Base-by-base conservation (phyloP, 2,888 invertebrate genomes). In the Automeris io region DNA sequence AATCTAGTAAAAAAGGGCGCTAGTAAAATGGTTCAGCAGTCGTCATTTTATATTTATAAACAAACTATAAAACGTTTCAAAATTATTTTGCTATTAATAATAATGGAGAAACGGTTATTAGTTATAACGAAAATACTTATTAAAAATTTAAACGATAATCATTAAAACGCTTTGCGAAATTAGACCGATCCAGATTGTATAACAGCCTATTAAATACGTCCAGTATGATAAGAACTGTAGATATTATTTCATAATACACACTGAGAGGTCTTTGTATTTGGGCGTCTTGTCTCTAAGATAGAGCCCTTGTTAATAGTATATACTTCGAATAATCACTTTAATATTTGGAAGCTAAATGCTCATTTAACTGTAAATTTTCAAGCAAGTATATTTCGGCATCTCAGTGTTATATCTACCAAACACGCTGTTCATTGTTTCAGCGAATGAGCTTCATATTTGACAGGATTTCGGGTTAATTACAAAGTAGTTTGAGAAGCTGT, bases 161-260 rank as follows among this genome's bases (percentile, higher is more conserved):
- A 35, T 18, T 35, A 35, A 35, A 35, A 26, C 35, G 26, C 19
- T 35, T 26, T 9, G 26, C 11, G 18, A 12, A 35, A 35, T 35
- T 26, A 26, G 35, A 13, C 5, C 6, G 12, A 25, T 25, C 22
- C 5, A 11, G 5, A 12, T 8, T 35, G 12, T 25, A 25, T 23
- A 7, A 23, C 24, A 11, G 18, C 8, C 12, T 19, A 13, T 29
- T 16, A 29, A 3, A 16, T 13, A 18, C 35, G 25, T 5, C 35
- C 35, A 26, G 11, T 18, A 2, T 35, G 11, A 24, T 24, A 11
- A 9, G 24, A 5, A 24, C 12, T 11, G 24, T 11, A 24, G 24
- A 11, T 6, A 24, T 24, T 5, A 11, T 24, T 2, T 24, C 9
- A 24, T 29, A 29, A 8, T 29, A 29, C n/a, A n/a, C n/a, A n/a